Conservation (phyloP, 2,888 invertebrate genomes). For the Clusia tigrina region DNA sequence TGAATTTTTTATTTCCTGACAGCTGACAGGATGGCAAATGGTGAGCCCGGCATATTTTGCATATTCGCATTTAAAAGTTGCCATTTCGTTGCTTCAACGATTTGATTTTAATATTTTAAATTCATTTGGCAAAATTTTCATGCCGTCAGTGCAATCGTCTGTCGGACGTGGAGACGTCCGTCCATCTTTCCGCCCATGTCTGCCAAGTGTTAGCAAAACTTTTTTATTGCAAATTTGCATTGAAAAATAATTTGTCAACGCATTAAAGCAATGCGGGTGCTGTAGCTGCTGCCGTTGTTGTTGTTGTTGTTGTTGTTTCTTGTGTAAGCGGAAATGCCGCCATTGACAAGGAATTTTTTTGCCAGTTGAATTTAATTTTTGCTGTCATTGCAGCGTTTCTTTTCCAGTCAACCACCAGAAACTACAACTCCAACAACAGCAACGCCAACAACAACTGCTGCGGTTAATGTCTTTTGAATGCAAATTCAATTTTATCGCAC, state of each 20-base stretch:
- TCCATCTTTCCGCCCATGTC: not conserved
- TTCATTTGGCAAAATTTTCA: conserved; percentile 16
- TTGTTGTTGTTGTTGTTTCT: too few relatives aligned
- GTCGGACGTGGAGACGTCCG: not conserved
- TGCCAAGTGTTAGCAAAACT: not conserved
- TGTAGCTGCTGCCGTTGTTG: not conserved
- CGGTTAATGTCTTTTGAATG: conserved; percentile 63
- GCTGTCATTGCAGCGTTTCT: conserved; percentile 36
- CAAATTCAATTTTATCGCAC: conserved; percentile 61
- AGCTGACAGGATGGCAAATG: not conserved
- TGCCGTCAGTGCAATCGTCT: not conserved
- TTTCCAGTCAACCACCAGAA: conserved; percentile 30
- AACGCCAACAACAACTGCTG: conserved; percentile 57
- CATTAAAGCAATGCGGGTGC: conserved; percentile 37
- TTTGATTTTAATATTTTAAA: conserved; percentile 38
- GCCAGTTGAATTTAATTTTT: conserved; percentile 47
- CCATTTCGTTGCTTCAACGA: conserved; percentile 25
- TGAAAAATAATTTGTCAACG: conserved; percentile 50
- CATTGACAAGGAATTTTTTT: conserved; percentile 20
- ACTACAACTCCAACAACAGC: too few relatives aligned
- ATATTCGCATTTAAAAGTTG: conserved; percentile 18
- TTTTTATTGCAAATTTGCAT: conserved; percentile 41
- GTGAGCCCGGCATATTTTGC: not conserved
- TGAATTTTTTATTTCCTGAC: conserved; percentile 13
- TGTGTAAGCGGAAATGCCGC: not conserved